Conservation (phyloP, 2,888 invertebrate genomes). For the Sinopyrophorus schimmeli region DNA sequence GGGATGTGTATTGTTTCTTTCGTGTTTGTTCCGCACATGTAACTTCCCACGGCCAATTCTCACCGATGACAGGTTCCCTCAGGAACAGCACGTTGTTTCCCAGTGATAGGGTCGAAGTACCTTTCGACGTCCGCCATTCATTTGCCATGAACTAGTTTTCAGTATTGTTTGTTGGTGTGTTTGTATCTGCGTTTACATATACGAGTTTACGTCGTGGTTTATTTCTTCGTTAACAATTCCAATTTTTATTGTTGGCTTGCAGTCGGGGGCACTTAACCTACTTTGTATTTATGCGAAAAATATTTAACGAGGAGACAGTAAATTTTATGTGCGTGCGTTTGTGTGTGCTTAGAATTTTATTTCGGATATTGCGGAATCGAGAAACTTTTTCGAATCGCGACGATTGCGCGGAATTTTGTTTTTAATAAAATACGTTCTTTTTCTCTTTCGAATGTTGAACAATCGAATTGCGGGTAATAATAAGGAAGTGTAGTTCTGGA, state of each 20-base stretch:
- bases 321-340: slow-evolving; percentile 1
- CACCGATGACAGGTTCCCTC: slow-evolving; percentile 46
- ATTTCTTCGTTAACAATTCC: slow-evolving; percentile 15
- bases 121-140: slow-evolving; percentile 14
- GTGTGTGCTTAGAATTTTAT: slow-evolving; percentile 1
- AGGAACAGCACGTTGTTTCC: slow-evolving; percentile 39
- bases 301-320: slow-evolving; percentile 14
- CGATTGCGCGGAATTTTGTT: no score
- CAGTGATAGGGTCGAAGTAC: slow-evolving; percentile 28
- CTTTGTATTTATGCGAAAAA: slow-evolving; percentile 15
- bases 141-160: slow-evolving; percentile 26
- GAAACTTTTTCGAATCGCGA: no score
- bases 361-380: no score
- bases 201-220: slow-evolving; percentile 7
- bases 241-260: slow-evolving; percentile 16
- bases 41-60: slow-evolving; percentile 46
- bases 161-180: slow-evolving; percentile 7
- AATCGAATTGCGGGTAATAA: no score
- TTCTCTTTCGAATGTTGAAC: no score
- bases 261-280: slow-evolving; percentile 20
- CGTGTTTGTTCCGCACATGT: slow-evolving; percentile 8
- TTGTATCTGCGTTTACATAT: slow-evolving; percentile 5
- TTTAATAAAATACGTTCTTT: no score
- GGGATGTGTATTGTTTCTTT: slow-evolving; percentile 5
- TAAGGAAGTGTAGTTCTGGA: slow-evolving; percentile 17